These are phyloP conservation scores for Drosophila funebris DNA, from an alignment of 1,140 invertebrate species.

Conservation along the genomic window DNA sequence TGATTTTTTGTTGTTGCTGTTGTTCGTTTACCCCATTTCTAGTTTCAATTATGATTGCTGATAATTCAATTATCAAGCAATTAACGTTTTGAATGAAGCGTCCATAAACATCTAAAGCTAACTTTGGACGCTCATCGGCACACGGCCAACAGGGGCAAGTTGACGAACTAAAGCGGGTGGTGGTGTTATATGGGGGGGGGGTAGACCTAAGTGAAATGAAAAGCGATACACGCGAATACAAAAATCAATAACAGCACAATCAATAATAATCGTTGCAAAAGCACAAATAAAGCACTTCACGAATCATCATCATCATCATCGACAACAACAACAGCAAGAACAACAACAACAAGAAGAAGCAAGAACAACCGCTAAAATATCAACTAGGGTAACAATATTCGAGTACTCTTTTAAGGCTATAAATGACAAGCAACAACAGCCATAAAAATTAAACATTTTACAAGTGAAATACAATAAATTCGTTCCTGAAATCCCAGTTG, in stretches of 20 bases:
- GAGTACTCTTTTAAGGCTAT: constrained; percentile 27
- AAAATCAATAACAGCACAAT: constrained; percentile 46
- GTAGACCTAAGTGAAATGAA: constrained; percentile 23
- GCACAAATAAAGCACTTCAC: constrained; percentile 54
- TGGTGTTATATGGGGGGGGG: background rate
- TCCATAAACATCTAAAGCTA: constrained; percentile 27
- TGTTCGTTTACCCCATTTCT: constrained; percentile 13
- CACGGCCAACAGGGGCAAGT: background rate
- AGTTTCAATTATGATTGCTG: constrained; percentile 67
- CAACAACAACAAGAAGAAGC: constrained; percentile 3
- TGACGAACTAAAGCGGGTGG: background rate
- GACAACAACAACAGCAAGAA: background rate
- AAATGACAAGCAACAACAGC: background rate
- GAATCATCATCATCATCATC: constrained; percentile 17
- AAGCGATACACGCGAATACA: constrained; percentile 27
- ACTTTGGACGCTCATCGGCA: constrained; percentile 1
- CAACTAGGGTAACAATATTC: constrained; percentile 10
- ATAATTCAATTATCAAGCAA: constrained; percentile 78
- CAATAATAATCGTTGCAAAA: constrained; percentile 45
- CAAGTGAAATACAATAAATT: constrained; percentile 5
- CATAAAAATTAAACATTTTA: constrained; percentile 6
- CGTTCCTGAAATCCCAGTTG: constrained; percentile 7
- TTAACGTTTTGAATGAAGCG: constrained; percentile 66
- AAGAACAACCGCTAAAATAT: constrained; percentile 1
- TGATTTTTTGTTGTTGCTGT: constrained; percentile 15